Base-by-base conservation (phyloP, 2,888 invertebrate species). In the Icerya purchasi region DNA sequence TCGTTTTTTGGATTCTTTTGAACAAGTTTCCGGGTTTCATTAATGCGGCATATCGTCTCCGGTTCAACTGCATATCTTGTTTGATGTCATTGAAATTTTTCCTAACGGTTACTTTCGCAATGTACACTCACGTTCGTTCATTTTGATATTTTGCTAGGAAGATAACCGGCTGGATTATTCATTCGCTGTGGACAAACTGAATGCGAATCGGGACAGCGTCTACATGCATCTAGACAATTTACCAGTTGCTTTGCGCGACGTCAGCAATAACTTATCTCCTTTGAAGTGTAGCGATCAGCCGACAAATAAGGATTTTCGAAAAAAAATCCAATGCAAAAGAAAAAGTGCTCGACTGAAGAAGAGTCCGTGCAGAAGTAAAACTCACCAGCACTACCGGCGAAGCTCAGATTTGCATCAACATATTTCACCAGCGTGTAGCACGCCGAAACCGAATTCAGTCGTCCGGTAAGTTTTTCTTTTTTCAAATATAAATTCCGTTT, bases 161-260 rank as follows among this genome's bases (percentile, higher is more conserved):
- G n/a, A n/a, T n/a, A n/a, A n/a, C n/a, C n/a, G n/a, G n/a, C n/a
- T n/a, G n/a, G n/a, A n/a, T n/a, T n/a, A n/a, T n/a, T n/a, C n/a
- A n/a, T n/a, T n/a, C n/a, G n/a, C n/a, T n/a, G n/a, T n/a, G n/a
- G n/a, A n/a, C n/a, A n/a, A n/a, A n/a, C n/a, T n/a, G n/a, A 36
- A 36, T 14, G 14, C 64, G 25, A 62, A 57, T 22, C 61, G 66
- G 49, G 67, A 67, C 61, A 67, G 66, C 54, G 63, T 66, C 56
- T 67, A 66, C 64, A 66, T 67, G 66, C 63, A 67, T 18, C 64
- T 68, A 59, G 68, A 67, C 55, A 59, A 65, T n/a, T 50, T 65
- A 2, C 68, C 68, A 8, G 65, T 62, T 8, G 68, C 66, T 18
- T 63, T 67, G 18, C 63, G 67, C 0, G 68, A 68, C 59, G 64